Conservation (phyloP, 2,797 vertebrate species). For the Channallabes apus region DNA sequence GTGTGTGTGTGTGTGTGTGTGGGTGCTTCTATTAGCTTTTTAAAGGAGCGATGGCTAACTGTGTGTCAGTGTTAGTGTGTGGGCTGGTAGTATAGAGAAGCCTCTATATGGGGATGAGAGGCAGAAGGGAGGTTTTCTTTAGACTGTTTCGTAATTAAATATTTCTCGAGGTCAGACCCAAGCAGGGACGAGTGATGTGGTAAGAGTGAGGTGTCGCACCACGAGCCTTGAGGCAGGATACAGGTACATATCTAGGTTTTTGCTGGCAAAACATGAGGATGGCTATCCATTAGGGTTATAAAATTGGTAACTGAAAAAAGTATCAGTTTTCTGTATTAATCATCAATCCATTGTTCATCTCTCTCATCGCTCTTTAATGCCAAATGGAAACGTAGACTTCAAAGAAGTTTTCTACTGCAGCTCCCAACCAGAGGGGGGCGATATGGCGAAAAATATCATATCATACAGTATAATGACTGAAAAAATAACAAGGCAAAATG, state of each 20-base stretch:
- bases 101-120: constrained; percentile 23
- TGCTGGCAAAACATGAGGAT: not conserved
- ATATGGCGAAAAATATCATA: too few species aligned
- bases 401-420: too few species aligned
- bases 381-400: too few species aligned
- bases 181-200: not conserved
- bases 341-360: too few species aligned
- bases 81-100: constrained; percentile 13
- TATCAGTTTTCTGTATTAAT: too few species aligned
- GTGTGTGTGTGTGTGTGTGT: not conserved
- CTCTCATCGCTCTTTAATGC: too few species aligned
- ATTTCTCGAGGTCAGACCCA: constrained; percentile 4
- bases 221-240: not conserved
- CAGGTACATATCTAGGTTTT: not conserved
- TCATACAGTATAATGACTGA: too few species aligned
- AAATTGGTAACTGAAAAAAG: not conserved
- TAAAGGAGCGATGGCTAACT: constrained; percentile 8
- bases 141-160: constrained; percentile 20
- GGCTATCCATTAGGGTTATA: too few species aligned
- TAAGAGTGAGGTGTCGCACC: not conserved
- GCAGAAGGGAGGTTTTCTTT: constrained; percentile 23
- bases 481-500: too few species aligned
- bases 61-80: constrained; percentile 32
- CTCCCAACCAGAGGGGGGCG: too few species aligned
- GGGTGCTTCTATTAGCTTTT: constrained; percentile 25